Base-by-base conservation (phyloP, 2,888 invertebrate genomes). In the Liodrosophila aerea region DNA sequence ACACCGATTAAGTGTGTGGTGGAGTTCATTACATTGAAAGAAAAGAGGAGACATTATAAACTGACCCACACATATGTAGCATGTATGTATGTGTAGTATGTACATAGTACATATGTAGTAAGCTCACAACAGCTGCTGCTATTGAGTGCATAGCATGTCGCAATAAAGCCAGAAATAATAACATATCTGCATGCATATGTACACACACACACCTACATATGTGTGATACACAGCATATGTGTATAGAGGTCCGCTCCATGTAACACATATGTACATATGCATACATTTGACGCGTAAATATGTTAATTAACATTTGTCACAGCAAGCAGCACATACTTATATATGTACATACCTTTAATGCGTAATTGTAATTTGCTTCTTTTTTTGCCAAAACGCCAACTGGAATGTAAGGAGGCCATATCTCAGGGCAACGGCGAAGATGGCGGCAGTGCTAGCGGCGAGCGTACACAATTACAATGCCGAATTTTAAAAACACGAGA, bases 381-480 rank as follows among this genome's bases (percentile, higher is more conserved):
- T 73, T 89, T 90, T 76, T 89, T 90, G 59, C 89, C 88, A 75
- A 88, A 89, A 76, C 90, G 88, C 89, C 90, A 90, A 87, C 87
- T 89, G 76, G 89, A 89, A 81, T 81, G 80, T 76, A 85, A 57
- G 57, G 84, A 84, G 65, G 90, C 88, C 89, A 89, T 90, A 61
- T 67, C 73, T 58, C 31, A 36, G 44, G 70, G 72, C 76, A 39
- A 40, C 54, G 46, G 65, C 16, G 51, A 71, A 47, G 57, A 70
- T 53, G 57, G 57, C 40, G 63, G 46, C 64, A 50, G 3, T 8
- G 9, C 9, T 13, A 15, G 15, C 15, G 8, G 15, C 36, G 36
- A 15, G 37, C 36, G 16, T 13, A 9, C 12, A 13, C 13, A 12
- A 5, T 12, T 4, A 13, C 34, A 7, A 1, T 7, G 29, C 29